These are phyloP conservation scores for Psittacula cyanocephala DNA, from an alignment of 2,113 vertebrate genomes.

Conservation along the genomic window DNA sequence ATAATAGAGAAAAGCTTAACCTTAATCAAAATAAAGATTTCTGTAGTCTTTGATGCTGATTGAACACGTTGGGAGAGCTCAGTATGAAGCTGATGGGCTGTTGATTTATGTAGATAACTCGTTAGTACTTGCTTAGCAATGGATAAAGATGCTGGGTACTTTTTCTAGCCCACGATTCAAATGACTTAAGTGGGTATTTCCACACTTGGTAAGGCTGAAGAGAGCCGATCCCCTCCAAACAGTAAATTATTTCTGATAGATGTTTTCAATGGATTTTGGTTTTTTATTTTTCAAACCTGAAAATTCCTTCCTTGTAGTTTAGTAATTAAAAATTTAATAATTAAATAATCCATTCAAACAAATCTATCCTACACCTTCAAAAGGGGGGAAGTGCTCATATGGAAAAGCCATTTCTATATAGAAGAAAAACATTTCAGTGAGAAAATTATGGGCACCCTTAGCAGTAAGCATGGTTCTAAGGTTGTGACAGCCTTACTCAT, in stretches of 20 bases:
- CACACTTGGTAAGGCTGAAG: neutral
- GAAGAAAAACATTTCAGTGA: neutral
- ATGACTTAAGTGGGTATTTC: neutral
- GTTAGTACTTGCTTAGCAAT: slow-evolving; percentile 8
- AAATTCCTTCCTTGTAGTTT: neutral
- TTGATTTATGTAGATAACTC: slow-evolving; percentile 37
- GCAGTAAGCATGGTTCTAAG: neutral
- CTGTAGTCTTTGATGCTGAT: neutral
- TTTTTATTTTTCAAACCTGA: neutral
- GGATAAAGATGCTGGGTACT: neutral
- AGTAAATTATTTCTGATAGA: neutral
- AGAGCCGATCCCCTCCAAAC: neutral
- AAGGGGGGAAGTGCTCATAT: neutral
- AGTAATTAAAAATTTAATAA: neutral
- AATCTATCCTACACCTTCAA: neutral
- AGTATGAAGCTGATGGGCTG: neutral
- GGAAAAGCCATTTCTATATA: neutral
- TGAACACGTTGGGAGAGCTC: neutral
- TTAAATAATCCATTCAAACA: neutral
- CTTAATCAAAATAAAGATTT: neutral
- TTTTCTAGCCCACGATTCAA: slow-evolving; percentile 3
- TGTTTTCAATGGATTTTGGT: neutral
- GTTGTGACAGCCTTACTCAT: neutral
- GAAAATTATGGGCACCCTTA: neutral
- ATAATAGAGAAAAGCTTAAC: neutral